Evolutionary conservation across 1,140 invertebrate genomes (phyloP).

Genomic region (Eriocheir sinensis): DNA sequence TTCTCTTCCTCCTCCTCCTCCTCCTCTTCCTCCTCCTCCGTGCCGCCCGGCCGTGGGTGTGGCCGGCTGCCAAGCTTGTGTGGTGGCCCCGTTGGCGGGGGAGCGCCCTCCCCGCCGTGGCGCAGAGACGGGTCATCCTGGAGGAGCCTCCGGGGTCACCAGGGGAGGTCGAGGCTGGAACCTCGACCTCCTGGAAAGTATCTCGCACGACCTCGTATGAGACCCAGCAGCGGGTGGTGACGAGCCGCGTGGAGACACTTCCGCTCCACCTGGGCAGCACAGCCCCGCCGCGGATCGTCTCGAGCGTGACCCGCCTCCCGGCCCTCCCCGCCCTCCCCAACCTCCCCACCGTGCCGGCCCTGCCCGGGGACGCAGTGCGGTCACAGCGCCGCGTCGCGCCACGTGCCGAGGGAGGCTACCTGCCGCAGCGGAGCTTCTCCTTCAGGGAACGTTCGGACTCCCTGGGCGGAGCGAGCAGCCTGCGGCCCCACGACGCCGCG

Average conservation of each 20-base stretch:
- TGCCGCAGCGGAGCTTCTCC: conserved; percentile 65
- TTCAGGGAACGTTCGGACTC: conserved; percentile 71
- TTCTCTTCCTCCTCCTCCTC: neutral
- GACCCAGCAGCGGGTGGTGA: neutral
- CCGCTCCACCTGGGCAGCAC: neutral
- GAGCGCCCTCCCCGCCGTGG: conserved; percentile 41
- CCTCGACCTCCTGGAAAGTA: conserved; percentile 8
- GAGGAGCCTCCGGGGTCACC: conserved; percentile 61
- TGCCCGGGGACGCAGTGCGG: neutral
- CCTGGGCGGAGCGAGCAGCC: conserved; percentile 30
- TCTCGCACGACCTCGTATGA: neutral
- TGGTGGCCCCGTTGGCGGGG: neutral
- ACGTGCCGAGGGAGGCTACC: conserved; percentile 19
- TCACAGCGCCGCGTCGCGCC: conserved; percentile 41
- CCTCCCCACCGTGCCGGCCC: neutral
- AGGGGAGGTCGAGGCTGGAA: conserved; percentile 34
- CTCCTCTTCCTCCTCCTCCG: neutral
- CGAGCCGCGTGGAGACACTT: neutral
- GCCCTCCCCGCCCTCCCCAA: neutral
- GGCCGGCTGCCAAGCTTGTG: conserved; percentile 43
- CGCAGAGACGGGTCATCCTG: conserved; percentile 57
- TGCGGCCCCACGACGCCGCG: conserved; percentile 46
- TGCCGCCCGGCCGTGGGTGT: conserved; percentile 26
- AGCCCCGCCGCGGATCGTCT: neutral
- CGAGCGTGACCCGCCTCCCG: neutral